A percentile compares a stretch with the other conserved stretches of the same genome.
phyloP scores from a whole-genome alignment of 2,113 vertebrate species.

The Glaucidium brasilianum region DNA sequence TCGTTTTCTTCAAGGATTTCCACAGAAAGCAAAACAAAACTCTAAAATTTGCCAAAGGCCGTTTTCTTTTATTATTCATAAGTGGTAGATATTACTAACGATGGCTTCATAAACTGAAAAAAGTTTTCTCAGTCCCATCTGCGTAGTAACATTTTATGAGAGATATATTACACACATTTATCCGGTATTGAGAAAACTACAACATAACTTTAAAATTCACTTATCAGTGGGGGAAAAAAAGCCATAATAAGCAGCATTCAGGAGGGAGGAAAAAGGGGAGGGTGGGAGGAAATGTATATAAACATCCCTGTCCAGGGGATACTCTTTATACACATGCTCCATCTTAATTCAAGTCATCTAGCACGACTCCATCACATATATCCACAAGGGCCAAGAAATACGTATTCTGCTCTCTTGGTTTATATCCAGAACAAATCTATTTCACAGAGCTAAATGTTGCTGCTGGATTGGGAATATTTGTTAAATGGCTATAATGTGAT shows the following conservation, averaged over 20 bases:
- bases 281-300: neutral
- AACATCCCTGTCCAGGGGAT: conserved; percentile 2
- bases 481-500: conserved; percentile 58
- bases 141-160: conserved; percentile 32
- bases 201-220: conserved; percentile 21
- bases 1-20: conserved; percentile 5
- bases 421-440: conserved; percentile 43
- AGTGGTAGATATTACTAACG: conserved; percentile 39
- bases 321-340: neutral
- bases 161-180: conserved; percentile 22
- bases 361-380: neutral
- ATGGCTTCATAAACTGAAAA: conserved; percentile 20
- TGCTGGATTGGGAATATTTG: conserved; percentile 56
- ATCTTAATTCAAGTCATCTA: conserved; percentile 15
- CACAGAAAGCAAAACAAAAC: conserved; percentile 36
- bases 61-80: conserved; percentile 58
- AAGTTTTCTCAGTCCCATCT: conserved; percentile 42
- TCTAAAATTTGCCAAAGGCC: neutral
- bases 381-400: neutral
- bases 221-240: neutral
- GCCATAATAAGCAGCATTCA: neutral
- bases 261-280: neutral
- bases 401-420: neutral
- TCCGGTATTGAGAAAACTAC: neutral
- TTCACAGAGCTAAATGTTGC: conserved; percentile 39